Conservation (phyloP, 2,888 invertebrate genomes). For the Apamea crenata region DNA sequence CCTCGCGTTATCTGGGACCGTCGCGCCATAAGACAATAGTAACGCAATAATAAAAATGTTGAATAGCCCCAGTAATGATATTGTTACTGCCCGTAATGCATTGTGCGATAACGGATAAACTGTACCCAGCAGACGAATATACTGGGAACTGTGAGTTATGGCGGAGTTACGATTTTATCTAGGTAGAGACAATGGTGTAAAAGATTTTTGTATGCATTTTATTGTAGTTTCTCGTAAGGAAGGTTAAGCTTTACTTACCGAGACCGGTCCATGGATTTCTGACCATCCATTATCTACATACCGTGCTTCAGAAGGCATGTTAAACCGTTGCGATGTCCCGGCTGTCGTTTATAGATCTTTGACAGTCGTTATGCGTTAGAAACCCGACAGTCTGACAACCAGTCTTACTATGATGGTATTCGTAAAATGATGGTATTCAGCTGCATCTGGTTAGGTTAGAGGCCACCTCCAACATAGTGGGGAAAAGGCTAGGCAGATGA, state of each 20-base stretch:
- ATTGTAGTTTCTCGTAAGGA: not conserved
- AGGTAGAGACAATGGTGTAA: constrained; percentile 7
- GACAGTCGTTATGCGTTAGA: not conserved
- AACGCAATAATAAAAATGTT: constrained; percentile 91
- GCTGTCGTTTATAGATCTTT: not conserved
- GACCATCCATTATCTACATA: not conserved
- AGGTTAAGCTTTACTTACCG: not conserved
- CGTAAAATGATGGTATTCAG: not conserved
- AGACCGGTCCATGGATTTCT: not conserved
- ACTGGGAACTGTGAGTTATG: constrained; percentile 62
- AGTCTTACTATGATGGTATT: no score
- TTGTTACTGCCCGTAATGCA: constrained; percentile 87
- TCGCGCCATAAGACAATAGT: constrained; percentile 90
- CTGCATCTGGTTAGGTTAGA: not conserved
- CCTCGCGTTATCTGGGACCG: constrained; percentile 82
- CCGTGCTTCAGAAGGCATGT: not conserved
- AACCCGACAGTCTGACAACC: not conserved
- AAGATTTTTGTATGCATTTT: constrained; percentile 7
- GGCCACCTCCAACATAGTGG: not conserved
- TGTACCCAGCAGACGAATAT: constrained; percentile 87
- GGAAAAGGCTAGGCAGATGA: not conserved
- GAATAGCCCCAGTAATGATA: constrained; percentile 90
- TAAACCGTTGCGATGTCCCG: not conserved
- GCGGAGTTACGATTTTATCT: constrained; percentile 52
- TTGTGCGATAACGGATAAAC: constrained; percentile 90